Conservation (phyloP, 2,888 invertebrate species). For the Cephus rjabovi region DNA sequence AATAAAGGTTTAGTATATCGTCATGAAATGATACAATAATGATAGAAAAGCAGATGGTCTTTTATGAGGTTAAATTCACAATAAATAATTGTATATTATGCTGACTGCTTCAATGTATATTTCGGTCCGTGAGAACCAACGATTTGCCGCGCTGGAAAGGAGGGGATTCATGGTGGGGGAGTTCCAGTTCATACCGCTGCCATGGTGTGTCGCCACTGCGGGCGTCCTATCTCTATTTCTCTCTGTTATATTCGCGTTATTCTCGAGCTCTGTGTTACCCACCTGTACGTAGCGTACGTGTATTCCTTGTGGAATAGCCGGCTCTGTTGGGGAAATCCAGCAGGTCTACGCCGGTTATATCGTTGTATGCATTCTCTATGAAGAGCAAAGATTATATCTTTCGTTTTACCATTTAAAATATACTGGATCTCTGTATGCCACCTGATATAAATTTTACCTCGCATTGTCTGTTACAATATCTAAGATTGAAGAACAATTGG, state of each 20-base stretch:
- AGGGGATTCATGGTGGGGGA: conserved; percentile 19
- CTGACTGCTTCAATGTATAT: conserved; percentile 13
- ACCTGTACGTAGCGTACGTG: not conserved
- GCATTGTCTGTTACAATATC: not conserved
- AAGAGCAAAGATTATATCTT: not conserved
- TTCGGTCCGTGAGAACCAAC: conserved; percentile 32
- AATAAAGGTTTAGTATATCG: not conserved
- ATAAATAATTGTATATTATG: not conserved
- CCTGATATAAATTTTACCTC: not conserved
- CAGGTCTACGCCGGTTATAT: not conserved
- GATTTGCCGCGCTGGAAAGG: conserved; percentile 41
- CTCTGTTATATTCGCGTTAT: conserved; percentile 5
- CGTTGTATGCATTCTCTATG: not conserved
- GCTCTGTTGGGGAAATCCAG: not conserved
- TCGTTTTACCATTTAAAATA: not conserved
- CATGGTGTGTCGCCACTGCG: conserved; percentile 40
- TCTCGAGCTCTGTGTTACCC: not conserved
- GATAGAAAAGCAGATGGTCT: not conserved
- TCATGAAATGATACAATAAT: not conserved
- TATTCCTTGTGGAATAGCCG: not conserved
- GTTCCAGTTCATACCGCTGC: conserved; percentile 28
- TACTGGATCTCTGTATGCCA: not conserved
- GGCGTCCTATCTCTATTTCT: conserved; percentile 46
- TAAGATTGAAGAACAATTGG: not conserved
- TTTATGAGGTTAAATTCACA: not conserved